Conservation (phyloP, 2,888 invertebrate genomes). For the Sinotaia quadrata region DNA sequence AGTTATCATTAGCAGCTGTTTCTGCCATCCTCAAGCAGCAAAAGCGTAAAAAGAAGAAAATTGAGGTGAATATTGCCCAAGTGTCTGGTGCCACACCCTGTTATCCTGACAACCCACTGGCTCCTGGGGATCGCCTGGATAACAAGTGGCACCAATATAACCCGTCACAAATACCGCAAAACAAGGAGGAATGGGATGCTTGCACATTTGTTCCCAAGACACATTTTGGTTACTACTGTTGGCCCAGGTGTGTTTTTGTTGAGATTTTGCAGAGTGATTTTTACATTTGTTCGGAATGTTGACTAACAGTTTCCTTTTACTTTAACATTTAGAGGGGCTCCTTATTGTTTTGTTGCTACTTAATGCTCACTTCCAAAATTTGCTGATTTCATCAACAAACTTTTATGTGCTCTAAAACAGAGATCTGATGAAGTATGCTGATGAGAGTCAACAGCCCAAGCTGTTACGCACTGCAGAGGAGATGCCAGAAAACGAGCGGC, state of each 20-base stretch:
- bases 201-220: slow-evolving; percentile 81
- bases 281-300: too few relatives aligned
- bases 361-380: too few relatives aligned
- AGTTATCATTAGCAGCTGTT: slow-evolving; percentile 78
- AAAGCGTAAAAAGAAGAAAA: slow-evolving; percentile 79
- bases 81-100: slow-evolving; percentile 41
- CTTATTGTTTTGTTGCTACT: too few relatives aligned
- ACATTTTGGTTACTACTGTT: slow-evolving; percentile 76
- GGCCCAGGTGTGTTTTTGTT: slow-evolving; percentile 72
- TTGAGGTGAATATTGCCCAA: slow-evolving; percentile 76
- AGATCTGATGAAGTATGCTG: slow-evolving; percentile 79
- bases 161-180: slow-evolving; percentile 76
- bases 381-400: too few relatives aligned
- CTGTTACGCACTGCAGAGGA: slow-evolving; percentile 76
- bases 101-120: slow-evolving; percentile 24
- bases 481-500: slow-evolving; percentile 78
- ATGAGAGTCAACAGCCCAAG: slow-evolving; percentile 79
- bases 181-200: slow-evolving; percentile 83
- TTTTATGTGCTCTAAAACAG: slow-evolving; percentile 69
- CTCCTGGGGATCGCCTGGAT: slow-evolving; percentile 77
- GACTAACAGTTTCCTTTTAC: too few relatives aligned
- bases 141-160: slow-evolving; percentile 85
- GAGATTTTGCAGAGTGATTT: too few relatives aligned
- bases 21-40: slow-evolving; percentile 81
- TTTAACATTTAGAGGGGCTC: too few relatives aligned